Evolutionary conservation across 2,888 invertebrate species (phyloP).

Genomic region (Phengaris alcon): DNA sequence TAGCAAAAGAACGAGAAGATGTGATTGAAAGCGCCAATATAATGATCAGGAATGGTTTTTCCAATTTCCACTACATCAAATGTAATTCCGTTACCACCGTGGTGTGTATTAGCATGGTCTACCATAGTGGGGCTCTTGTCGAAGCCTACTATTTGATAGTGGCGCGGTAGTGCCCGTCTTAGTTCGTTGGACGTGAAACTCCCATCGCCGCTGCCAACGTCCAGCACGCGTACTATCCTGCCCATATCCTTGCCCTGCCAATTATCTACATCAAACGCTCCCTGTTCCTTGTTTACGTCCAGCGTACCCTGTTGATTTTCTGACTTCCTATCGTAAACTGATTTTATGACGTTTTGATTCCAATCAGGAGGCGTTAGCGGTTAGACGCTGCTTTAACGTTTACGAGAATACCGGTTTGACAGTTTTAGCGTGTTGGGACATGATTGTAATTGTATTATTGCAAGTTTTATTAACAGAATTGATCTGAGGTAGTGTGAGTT

Average conservation of each 20-base stretch:
- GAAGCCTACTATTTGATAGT: neutral
- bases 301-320: neutral
- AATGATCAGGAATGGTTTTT: neutral
- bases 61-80: neutral
- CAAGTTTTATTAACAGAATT: no score
- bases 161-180: neutral
- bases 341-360: no score
- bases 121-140: neutral
- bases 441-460: no score
- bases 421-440: no score
- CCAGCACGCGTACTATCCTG: no score
- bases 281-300: neutral
- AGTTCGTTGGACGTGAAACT: neutral
- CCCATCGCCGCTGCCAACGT: neutral
- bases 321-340: no score
- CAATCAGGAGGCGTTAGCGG: no score
- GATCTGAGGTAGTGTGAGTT: no score
- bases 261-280: neutral
- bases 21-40: slow-evolving; percentile 3
- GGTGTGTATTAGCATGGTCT: neutral
- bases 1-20: neutral
- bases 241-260: neutral
- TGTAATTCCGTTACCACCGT: neutral
- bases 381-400: no score
- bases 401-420: no score